Conservation (phyloP, 2,797 vertebrate genomes). For the Tapirus indicus region DNA sequence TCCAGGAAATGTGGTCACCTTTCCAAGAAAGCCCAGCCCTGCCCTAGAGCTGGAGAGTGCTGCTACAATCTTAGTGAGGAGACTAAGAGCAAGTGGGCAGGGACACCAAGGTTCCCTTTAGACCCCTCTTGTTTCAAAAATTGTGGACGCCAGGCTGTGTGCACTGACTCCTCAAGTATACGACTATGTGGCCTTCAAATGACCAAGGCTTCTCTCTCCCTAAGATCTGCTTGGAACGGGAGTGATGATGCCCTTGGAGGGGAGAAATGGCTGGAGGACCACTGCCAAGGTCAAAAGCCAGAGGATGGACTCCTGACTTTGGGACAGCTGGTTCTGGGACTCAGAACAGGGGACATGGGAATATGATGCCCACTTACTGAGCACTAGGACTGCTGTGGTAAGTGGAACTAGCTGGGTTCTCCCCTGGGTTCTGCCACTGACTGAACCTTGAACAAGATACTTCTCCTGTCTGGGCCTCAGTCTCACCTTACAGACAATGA, state of each 20-base stretch:
- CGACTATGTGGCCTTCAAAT: not conserved
- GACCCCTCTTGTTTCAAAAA: not conserved
- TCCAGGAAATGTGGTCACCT: slow-evolving; percentile 23
- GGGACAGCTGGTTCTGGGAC: not conserved
- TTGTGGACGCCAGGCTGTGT: not conserved
- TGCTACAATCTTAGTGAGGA: not conserved
- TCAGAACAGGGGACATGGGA: not conserved
- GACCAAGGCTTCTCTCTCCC: not conserved
- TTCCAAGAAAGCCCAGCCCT: slow-evolving; percentile 37
- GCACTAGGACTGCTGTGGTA: not conserved
- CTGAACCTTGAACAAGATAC: not conserved
- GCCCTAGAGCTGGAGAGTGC: too few species aligned
- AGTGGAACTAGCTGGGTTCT: not conserved
- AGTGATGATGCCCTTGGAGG: not conserved
- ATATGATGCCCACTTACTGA: not conserved
- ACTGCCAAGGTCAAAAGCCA: not conserved
- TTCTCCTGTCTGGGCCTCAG: not conserved
- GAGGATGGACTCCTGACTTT: not conserved
- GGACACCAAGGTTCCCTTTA: accelerated
- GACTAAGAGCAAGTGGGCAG: not conserved
- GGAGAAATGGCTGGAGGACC: not conserved
- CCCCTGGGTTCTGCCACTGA: not conserved
- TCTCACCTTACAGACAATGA: not conserved
- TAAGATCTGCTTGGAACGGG: not conserved
- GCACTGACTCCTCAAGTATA: too few species aligned